Base-by-base conservation (phyloP, 2,888 invertebrate genomes). In the Blastobasis lacticolella region DNA sequence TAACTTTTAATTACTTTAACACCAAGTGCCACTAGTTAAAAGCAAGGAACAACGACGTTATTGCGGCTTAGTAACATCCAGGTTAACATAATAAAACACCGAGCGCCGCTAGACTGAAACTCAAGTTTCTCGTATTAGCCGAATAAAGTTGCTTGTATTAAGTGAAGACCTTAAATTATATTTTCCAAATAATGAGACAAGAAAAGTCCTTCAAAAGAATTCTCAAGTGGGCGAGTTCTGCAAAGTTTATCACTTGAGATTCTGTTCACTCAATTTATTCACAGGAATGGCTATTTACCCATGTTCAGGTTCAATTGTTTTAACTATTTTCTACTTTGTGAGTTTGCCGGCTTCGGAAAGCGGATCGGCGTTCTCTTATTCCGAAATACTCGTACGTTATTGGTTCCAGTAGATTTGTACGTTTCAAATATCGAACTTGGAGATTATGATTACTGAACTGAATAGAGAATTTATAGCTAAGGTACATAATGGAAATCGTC, bases 31-130 rank as follows among this genome's bases (percentile, higher is more conserved):
- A 23, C 23, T 23, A 23, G 23, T 23, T 23, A 23, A 23, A 23
- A 23, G 23, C 3, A 23, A 23, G 23, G 23, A 23, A 61, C 53
- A 51, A 53, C 53, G 45, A 49, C 48, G n/a, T 44, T 45, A 48
- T 40, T 46, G 45, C 9, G 38, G 10, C 44, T 44, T 23, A 44
- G n/a, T 23, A 44, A 4, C n/a, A 9, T 9, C 7, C 6, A 44
- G 2, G 6, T 44, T 44, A 44, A 44, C 10, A 41, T 45, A 37
- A 52, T 40, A 51, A 52, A 51, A 44, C 6, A 10, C 10, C 6
- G n/a, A 44, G 7, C 9, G 44, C n/a, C 10, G n/a, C n/a, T n/a
- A n/a, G n/a, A n/a, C n/a, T 10, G 37, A 48, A 38, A 48, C 40
- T 40, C 23, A 48, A 48, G 40, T 48, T 48, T 40, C n/a, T n/a